These are phyloP conservation scores for Castor canadensis DNA, from an alignment of 2,113 vertebrate genomes.

Conservation along the genomic window DNA sequence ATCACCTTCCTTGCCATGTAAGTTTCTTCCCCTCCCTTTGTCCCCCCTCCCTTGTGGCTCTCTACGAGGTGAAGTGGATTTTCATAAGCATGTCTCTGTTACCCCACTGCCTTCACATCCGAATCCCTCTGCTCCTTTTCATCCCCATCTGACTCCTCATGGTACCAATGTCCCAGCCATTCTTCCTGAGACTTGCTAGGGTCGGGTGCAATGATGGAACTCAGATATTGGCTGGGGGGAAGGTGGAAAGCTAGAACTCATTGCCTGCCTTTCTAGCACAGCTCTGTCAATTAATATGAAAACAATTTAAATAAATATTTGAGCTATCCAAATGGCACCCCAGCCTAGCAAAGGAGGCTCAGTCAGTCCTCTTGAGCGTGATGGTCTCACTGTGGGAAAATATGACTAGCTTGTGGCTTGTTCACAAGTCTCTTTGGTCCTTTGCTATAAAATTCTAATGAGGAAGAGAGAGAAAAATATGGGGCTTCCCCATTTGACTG, in stretches of 20 bases:
- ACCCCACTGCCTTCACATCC: not conserved
- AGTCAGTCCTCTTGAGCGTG: too few relatives aligned
- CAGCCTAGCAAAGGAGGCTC: not conserved
- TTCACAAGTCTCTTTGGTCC: not conserved
- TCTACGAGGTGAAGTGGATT: constrained; percentile 42
- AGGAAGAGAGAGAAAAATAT: not conserved
- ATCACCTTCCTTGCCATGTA: constrained; percentile 69
- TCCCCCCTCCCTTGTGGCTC: not conserved
- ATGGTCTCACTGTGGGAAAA: not conserved
- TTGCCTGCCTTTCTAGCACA: not conserved
- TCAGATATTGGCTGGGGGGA: not conserved
- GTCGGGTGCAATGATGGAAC: not conserved
- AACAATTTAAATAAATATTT: not conserved
- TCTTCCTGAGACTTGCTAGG: not conserved
- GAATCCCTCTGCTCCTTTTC: constrained; percentile 46
- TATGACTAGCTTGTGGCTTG: not conserved
- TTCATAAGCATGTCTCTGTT: constrained; percentile 57
- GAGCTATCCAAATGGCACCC: too few relatives aligned
- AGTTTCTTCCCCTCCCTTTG: not conserved
- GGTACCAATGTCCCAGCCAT: not conserved
- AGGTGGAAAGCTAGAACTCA: not conserved
- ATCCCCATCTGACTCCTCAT: not conserved
- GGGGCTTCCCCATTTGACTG: not conserved
- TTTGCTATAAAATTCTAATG: not conserved
- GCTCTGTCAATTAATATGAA: not conserved